A percentile compares a stretch with the other conserved stretches of the same genome.
Evolutionary conservation across 2,888 invertebrate species (phyloP).

Genomic region (Drosophila incognita): DNA sequence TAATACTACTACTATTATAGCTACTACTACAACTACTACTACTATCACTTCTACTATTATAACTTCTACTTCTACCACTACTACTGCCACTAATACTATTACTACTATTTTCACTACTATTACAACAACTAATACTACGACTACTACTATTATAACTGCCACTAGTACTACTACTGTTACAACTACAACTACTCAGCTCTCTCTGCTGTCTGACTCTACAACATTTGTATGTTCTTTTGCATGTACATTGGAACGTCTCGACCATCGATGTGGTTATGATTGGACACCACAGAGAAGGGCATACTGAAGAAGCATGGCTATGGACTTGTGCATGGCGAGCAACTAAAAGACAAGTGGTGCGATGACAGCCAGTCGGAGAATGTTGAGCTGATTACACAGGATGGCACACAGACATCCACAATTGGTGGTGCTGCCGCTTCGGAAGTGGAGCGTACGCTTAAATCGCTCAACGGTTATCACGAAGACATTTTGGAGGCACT

Average conservation of each 20-base stretch:
- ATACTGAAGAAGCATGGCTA: constrained; percentile 94
- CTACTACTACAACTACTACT: not conserved
- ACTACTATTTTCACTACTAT: not conserved
- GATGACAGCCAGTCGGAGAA: constrained; percentile 90
- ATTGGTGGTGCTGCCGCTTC: constrained; percentile 88
- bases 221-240: constrained; percentile 75
- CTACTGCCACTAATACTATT: not conserved
- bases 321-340: constrained; percentile 90
- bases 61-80: not conserved
- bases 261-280: constrained; percentile 23
- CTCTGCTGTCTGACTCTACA: constrained; percentile 70
- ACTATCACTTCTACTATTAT: not conserved
- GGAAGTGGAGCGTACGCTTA: constrained; percentile 94
- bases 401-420: constrained; percentile 88
- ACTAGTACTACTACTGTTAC: not conserved
- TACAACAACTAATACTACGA: not conserved
- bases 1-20: not conserved
- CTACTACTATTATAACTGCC: not conserved
- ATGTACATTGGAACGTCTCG: constrained; percentile 60
- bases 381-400: constrained; percentile 89
- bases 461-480: constrained; percentile 95
- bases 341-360: constrained; percentile 91
- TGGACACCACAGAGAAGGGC: constrained; percentile 90
- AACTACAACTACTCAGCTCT: constrained; percentile 35
- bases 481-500: constrained; percentile 96